These are phyloP conservation scores for Labroides dimidiatus DNA, from an alignment of 2,797 vertebrate species.

Conservation along the genomic window DNA sequence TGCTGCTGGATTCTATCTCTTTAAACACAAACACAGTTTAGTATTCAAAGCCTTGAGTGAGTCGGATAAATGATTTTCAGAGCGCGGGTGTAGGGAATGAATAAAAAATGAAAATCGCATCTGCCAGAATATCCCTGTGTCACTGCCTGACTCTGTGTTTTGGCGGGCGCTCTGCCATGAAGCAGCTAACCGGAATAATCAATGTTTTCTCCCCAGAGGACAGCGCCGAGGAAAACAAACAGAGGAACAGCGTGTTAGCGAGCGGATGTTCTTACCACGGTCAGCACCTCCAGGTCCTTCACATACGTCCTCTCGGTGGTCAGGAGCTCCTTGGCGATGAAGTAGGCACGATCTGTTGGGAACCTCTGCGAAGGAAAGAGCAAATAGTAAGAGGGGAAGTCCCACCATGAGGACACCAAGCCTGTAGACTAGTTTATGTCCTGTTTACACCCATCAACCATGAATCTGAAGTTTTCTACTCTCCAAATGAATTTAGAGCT, in stretches of 20 bases:
- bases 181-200: slow-evolving; percentile 70
- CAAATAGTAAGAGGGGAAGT: neutral
- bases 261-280: slow-evolving; percentile 84
- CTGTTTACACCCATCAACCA: too few species aligned
- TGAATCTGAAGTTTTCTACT: too few species aligned
- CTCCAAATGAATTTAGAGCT: too few species aligned
- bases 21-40: slow-evolving; percentile 59
- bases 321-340: slow-evolving; percentile 94
- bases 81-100: slow-evolving; percentile 42
- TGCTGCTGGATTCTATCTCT: slow-evolving; percentile 37
- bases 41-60: slow-evolving; percentile 64
- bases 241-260: slow-evolving; percentile 14
- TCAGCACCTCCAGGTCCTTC: slow-evolving; percentile 97
- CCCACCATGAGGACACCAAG: too few species aligned
- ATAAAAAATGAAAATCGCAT: slow-evolving; percentile 56
- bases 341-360: slow-evolving; percentile 94
- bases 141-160: slow-evolving; percentile 57
- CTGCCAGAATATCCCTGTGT: slow-evolving; percentile 62
- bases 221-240: slow-evolving; percentile 34
- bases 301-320: slow-evolving; percentile 94
- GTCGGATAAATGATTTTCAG: slow-evolving; percentile 65
- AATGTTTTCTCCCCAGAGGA: slow-evolving; percentile 62
- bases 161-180: slow-evolving; percentile 38
- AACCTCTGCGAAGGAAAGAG: slow-evolving; percentile 85
- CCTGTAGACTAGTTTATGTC: too few species aligned